Base-by-base conservation (phyloP, 2,797 vertebrate species). In the Lepidocolaptes lacrymiger region DNA sequence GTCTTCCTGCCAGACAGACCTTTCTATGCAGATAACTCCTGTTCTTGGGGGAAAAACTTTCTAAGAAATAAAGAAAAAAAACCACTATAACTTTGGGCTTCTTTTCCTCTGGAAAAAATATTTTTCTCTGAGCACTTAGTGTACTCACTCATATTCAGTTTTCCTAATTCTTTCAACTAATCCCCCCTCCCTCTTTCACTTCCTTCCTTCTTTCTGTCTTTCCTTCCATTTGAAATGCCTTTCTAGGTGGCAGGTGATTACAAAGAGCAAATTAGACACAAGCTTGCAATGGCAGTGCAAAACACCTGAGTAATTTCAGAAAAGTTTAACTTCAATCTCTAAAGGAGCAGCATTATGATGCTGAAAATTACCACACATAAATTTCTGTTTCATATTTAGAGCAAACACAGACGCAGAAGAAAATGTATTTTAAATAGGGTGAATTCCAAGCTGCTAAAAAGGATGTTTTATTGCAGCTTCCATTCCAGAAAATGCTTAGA, bases 21-120 rank as follows among this genome's bases (percentile, higher is more conserved):
- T 68, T 72, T 85, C 30, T 68, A 8, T 71, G 10, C 37, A 46
- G 7, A 20, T 39, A 88, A 46, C 24, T 80, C 26, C 5, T 37
- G 7, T 0, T 37, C 67, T 64, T 69, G 49, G 15, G 14, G 15
- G 20, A 34, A 84, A 44, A 9, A 72, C 64, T 66, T 4, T 52
- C n/a, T 24, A 71, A 17, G 24, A n/a, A 24, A 74, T 21, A 37
- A 79, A 64, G 3, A 44, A 36, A 49, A 36, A 69, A 36, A 4
- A 17, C 2, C 9, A 27, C 2, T 10, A 0, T 9, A 49, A 24
- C 2, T 19, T 41, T 54, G 16, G 4, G 3, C 0, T 2, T 7
- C 23, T 72, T 75, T 62, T 12, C 7, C 22, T 22, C 3, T 43
- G 21, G 34, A 85, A 56, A 64, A 64, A 6, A 17, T 59, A 14